These are phyloP conservation scores for Muscicapa striata DNA, from an alignment of 2,797 vertebrate species.

Conservation along the genomic window DNA sequence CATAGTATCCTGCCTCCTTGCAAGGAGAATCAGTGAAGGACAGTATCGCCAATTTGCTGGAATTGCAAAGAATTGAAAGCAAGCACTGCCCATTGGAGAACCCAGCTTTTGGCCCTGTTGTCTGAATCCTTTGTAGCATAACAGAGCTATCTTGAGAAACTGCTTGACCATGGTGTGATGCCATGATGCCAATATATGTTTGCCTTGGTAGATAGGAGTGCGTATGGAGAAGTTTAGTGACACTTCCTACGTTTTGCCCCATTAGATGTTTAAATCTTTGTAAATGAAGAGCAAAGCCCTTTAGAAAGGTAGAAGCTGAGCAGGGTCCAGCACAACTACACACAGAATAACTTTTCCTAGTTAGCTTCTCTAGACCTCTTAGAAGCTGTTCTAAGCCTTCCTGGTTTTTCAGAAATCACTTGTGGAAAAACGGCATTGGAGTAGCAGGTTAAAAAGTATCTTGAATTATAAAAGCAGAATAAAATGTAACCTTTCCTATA, in stretches of 20 bases:
- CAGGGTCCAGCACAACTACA: not conserved
- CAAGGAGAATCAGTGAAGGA: not conserved
- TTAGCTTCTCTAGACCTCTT: not conserved
- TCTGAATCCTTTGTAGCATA: not conserved
- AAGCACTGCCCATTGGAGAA: not conserved
- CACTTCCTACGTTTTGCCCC: not conserved
- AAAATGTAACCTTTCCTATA: not conserved
- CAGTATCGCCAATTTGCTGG: not conserved
- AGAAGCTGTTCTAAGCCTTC: not conserved
- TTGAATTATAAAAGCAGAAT: not conserved
- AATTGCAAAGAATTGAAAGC: not conserved
- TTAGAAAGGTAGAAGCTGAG: not conserved
- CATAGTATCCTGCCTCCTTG: not conserved
- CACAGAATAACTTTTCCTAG: not conserved
- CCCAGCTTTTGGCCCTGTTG: not conserved
- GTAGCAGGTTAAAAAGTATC: not conserved
- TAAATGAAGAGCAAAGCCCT: not conserved
- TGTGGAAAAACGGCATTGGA: fast-evolving
- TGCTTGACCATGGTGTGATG: not conserved
- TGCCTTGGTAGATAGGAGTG: not conserved
- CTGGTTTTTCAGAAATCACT: not conserved
- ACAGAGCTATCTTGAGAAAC: not conserved
- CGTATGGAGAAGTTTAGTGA: not conserved
- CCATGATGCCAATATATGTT: not conserved
- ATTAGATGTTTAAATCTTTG: not conserved